These are phyloP conservation scores for Erythrolamprus reginae DNA, from an alignment of 2,113 vertebrate genomes.

Conservation along the genomic window DNA sequence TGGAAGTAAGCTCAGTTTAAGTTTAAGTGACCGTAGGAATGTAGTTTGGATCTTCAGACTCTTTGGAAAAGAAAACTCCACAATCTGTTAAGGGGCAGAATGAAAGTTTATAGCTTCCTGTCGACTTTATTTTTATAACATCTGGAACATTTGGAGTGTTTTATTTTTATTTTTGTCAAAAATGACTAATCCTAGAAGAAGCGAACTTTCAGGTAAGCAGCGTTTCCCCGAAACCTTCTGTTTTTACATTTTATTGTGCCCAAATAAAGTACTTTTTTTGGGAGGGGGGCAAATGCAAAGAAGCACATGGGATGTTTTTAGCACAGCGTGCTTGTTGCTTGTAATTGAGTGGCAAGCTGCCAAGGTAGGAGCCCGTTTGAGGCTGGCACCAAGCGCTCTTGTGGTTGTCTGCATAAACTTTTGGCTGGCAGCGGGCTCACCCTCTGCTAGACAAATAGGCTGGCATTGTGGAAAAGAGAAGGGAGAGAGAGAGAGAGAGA, in stretches of 20 bases:
- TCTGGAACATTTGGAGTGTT: background rate
- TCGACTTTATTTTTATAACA: background rate
- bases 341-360: slow-evolving; percentile 76
- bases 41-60: background rate
- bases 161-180: background rate
- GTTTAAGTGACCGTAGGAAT: background rate
- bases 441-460: slow-evolving; percentile 62
- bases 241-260: background rate
- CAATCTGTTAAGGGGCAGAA: background rate
- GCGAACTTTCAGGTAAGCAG: background rate
- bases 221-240: background rate
- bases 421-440: slow-evolving; percentile 67
- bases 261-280: background rate
- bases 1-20: background rate
- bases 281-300: background rate
- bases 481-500: background rate
- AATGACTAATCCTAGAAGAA: background rate
- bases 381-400: slow-evolving; percentile 69
- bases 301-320: slow-evolving; percentile 16
- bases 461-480: slow-evolving; percentile 40
- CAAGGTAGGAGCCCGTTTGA: slow-evolving; percentile 80
- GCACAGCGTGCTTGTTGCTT: slow-evolving; percentile 72
- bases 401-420: slow-evolving; percentile 70
- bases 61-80: background rate
- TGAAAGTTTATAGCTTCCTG: background rate